phyloP scores from a whole-genome alignment of 2,888 invertebrate genomes.

The Lithophane semibrunnea region DNA sequence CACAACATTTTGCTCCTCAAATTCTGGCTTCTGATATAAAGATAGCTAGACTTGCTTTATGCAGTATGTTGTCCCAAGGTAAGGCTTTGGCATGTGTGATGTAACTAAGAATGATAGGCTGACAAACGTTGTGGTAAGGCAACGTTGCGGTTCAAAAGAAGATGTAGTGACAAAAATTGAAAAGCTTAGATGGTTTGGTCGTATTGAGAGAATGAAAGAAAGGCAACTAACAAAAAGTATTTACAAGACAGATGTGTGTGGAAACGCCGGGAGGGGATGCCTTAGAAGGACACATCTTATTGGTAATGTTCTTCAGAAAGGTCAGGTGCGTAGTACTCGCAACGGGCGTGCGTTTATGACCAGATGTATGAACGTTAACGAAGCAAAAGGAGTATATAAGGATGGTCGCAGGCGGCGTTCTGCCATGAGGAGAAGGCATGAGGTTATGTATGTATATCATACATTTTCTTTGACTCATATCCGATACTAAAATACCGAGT shows the following conservation, averaged over 20 bases:
- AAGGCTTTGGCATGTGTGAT: neutral
- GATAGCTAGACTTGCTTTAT: neutral
- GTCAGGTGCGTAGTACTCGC: neutral
- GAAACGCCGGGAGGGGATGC: neutral
- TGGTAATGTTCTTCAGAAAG: neutral
- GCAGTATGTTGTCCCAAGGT: neutral
- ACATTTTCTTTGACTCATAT: conserved; percentile 1
- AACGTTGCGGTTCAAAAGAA: neutral
- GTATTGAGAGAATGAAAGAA: neutral
- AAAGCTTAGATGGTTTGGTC: neutral
- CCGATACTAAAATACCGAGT: conserved; percentile 19
- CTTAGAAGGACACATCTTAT: neutral
- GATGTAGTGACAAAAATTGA: neutral
- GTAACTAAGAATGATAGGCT: neutral
- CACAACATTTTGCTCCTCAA: neutral
- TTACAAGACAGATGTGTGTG: neutral
- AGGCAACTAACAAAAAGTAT: neutral
- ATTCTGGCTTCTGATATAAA: neutral
- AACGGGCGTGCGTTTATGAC: neutral
- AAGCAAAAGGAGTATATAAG: neutral
- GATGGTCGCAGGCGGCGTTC: neutral
- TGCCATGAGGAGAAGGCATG: neutral
- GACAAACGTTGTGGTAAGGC: neutral
- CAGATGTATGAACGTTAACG: neutral
- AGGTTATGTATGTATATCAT: neutral